Evolutionary conservation across 2,797 vertebrate genomes (phyloP).

Genomic region (Pangasius macronema): DNA sequence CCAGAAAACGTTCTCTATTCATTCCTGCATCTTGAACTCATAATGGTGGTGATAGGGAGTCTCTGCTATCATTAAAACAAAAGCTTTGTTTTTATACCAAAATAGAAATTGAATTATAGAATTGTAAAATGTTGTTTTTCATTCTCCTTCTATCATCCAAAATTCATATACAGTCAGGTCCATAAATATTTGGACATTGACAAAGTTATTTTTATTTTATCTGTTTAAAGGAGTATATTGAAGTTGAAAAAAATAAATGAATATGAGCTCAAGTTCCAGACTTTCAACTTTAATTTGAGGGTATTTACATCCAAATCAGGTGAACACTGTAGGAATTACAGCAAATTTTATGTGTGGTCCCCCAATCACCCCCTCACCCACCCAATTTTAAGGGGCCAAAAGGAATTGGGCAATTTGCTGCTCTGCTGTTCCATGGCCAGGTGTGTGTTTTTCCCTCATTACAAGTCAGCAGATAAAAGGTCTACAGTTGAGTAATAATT

Average conservation of each 20-base stretch:
- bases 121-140: not conserved
- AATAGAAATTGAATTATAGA: not conserved
- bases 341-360: not conserved
- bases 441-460: not conserved
- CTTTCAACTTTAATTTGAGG: not conserved
- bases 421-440: not conserved
- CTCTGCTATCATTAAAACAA: slow-evolving; percentile 9
- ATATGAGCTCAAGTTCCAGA: not conserved
- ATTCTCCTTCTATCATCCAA: not conserved
- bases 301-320: not conserved
- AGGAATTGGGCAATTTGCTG: not conserved
- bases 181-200: not conserved
- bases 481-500: not conserved
- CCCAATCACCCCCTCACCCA: not conserved
- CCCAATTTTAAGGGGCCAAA: not conserved
- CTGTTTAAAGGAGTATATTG: not conserved
- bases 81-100: not conserved
- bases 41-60: not conserved
- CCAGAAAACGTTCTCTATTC: slow-evolving; percentile 1
- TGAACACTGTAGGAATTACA: not conserved
- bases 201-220: not conserved
- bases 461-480: not conserved
- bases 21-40: slow-evolving; percentile 41
- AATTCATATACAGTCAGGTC: not conserved
- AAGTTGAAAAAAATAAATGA: not conserved